phyloP scores from a whole-genome alignment of 2,888 invertebrate species.

The Cryptosula pallasiana region DNA sequence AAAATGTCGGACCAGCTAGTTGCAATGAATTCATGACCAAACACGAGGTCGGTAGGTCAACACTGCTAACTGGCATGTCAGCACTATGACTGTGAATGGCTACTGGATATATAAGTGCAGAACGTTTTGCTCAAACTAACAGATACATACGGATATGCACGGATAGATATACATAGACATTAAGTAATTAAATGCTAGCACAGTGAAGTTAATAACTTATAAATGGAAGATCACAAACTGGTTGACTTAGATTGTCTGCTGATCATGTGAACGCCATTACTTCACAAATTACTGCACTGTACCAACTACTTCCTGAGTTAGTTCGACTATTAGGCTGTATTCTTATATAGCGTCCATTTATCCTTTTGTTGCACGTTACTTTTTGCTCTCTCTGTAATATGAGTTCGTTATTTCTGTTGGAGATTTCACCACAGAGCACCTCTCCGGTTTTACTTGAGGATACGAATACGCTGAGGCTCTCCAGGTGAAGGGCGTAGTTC shows the following conservation, averaged over 20 bases:
- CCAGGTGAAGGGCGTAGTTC: slow-evolving; percentile 56
- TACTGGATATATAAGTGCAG: too few species aligned
- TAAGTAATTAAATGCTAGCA: neutral
- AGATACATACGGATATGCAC: too few species aligned
- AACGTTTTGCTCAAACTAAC: too few species aligned
- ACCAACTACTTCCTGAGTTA: slow-evolving; percentile 50
- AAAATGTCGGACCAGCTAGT: too few species aligned
- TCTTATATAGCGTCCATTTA: slow-evolving; percentile 56
- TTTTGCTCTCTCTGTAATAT: slow-evolving; percentile 53
- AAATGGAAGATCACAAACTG: neutral
- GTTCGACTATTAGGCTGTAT: slow-evolving; percentile 56
- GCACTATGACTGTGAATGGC: too few species aligned
- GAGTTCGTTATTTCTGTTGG: slow-evolving; percentile 56
- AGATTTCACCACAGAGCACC: slow-evolving; percentile 53
- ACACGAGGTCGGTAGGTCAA: too few species aligned
- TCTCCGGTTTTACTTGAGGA: slow-evolving; percentile 19
- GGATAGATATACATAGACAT: neutral
- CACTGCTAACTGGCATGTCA: too few species aligned
- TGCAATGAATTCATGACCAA: too few species aligned
- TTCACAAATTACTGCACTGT: slow-evolving; percentile 58
- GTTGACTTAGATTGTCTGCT: neutral
- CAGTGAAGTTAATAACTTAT: neutral
- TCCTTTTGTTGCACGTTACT: slow-evolving; percentile 53
- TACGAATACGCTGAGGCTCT: slow-evolving; percentile 56
- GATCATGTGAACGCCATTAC: slow-evolving; percentile 51